phyloP scores from a whole-genome alignment of 2,888 invertebrate species.

The Sesia bembeciformis region DNA sequence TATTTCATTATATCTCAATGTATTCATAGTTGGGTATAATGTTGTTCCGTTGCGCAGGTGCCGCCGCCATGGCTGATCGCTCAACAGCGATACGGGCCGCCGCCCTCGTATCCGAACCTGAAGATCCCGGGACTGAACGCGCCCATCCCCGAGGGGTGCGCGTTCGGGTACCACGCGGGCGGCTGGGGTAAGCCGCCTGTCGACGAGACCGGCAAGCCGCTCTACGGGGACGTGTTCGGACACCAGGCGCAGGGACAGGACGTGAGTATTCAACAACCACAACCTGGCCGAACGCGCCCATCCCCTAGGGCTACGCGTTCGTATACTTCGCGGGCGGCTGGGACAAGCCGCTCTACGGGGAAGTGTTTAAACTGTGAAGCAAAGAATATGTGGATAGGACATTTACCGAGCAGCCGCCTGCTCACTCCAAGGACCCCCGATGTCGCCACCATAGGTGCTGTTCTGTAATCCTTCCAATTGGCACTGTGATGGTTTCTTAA shows the following conservation, averaged over 20 bases:
- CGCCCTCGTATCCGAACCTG: constrained; percentile 98
- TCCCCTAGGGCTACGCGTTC: background rate
- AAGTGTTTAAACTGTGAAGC: too few species aligned
- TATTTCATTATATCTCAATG: background rate
- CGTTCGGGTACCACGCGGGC: constrained; percentile 99
- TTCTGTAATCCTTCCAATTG: too few species aligned
- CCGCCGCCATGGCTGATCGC: constrained; percentile 98
- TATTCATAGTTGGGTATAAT: too few species aligned
- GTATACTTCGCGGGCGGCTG: background rate
- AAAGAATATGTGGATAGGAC: too few species aligned
- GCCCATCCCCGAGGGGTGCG: constrained; percentile 97
- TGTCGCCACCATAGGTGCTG: too few species aligned
- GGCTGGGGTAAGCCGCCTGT: constrained; percentile 99
- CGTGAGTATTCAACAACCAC: constrained; percentile 53
- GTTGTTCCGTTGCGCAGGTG: constrained; percentile 40
- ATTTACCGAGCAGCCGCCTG: too few species aligned
- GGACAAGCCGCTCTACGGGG: too few species aligned
- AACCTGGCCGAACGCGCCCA: background rate
- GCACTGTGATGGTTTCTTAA: too few species aligned
- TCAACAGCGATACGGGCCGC: constrained; percentile 98
- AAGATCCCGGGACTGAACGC: constrained; percentile 98
- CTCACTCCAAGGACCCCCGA: too few species aligned
- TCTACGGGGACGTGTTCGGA: constrained; percentile 99
- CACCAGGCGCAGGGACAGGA: constrained; percentile 83
- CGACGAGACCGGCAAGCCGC: constrained; percentile 96